Evolutionary conservation across 2,797 vertebrate genomes (phyloP), one percentile per base, ranked within the genome.

Genomic region (Cyprinodon diabolis): DNA sequence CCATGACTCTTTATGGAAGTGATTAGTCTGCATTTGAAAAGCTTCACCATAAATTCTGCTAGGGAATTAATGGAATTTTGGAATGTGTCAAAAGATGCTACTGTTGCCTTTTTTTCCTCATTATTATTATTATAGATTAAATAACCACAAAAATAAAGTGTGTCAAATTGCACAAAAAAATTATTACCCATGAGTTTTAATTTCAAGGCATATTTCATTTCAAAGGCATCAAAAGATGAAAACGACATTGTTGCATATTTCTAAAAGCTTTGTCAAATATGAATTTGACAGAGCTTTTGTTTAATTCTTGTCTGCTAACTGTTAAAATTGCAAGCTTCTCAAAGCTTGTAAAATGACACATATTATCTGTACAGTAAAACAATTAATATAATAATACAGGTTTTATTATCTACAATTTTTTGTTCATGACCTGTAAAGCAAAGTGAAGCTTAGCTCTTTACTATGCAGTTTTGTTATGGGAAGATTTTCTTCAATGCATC

Each of bases 211-310:
- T 30, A 30, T 30, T 30, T 30, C 30, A 55, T 84, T 78, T 47
- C 35, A 56, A 71, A 66, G 51, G 14, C 57, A 66, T 63, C 21
- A 57, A 68, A 30, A 68, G 6, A 37, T 58, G 51, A 25, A 12
- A 66, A n/a, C n/a, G 57, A 0, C 25, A 35, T 17, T 4, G 19
- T 49, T 19, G 60, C 10, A 43, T 21, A 63, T n/a, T n/a, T n/a
- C n/a, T n/a, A n/a, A n/a, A n/a, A n/a, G n/a, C n/a, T n/a, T n/a
- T 25, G 25, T 25, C 25, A 25, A 25, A 25, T 25, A 1, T 2
- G 19, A 35, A 66, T 77, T 82, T 77, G 56, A 68, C 67, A 72
- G 37, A 73, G 72, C 66, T 77, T 62, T 73, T 72, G 71, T 40
- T 37, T 68, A 19, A 37, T 23, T 56, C 51, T 57, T 71, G 30